Evolutionary conservation across 1,140 invertebrate genomes (phyloP), one percentile per base, ranked within the genome.

Genomic region (Armadillidium nasatum): DNA sequence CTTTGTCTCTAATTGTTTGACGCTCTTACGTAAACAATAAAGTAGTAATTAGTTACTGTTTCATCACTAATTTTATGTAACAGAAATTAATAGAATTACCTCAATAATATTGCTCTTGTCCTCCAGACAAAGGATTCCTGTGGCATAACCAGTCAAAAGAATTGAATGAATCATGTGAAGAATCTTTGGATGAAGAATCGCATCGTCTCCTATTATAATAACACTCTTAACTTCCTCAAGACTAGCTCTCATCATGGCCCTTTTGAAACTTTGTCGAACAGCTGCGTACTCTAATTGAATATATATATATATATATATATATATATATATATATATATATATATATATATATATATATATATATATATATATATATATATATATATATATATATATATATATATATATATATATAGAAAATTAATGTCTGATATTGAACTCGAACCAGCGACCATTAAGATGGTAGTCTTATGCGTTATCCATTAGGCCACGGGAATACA

Each of bases 91-190:
- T 7, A 13, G 3, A 43, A 70, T 72, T 13, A 78, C 77, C 69
- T 78, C 77, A 43, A 72, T 45, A 43, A 78, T 19, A 22, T 78
- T 74, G 13, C 69, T 66, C 10, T 66, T 21, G 10, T 78, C 77
- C 68, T 78, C 77, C 4, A 73, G 73, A 4, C 72, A 54, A 9
- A 78, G 77, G 0, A 78, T 44, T 13, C 74, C 74, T 9, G 77
- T 72, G 7, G 60, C 73, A 46, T 75, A 68, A 11, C 77, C 77
- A 13, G 77, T 78, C 15, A 74, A 69, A 50, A 78, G 74, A 50
- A 78, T 19, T 4, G 77, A 74, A 44, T 78, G 74, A 1, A 78
- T n/a, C 11, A 78, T 43, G 70, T 78, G 77, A 22, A 78, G 77
- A 69, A 78, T 43, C 21, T 33, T 15, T 22, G 77, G 77, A 46